Conservation (phyloP, 2,113 vertebrate genomes). For the Nesoenas mayeri region DNA sequence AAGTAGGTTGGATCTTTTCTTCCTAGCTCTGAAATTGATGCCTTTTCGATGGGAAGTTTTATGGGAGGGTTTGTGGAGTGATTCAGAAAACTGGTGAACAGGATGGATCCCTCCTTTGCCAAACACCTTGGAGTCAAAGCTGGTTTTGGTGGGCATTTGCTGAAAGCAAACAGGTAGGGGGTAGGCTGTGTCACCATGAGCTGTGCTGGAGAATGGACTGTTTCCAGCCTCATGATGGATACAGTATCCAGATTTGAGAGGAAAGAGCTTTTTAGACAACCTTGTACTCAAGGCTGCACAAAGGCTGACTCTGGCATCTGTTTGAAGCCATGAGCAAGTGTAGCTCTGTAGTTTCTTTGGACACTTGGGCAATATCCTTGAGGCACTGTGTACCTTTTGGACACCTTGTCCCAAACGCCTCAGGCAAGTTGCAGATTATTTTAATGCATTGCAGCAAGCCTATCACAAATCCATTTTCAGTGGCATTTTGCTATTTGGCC, state of each 20-base stretch:
- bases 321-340: neutral
- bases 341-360: neutral
- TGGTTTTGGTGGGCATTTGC: neutral
- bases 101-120: neutral
- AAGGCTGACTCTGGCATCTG: neutral
- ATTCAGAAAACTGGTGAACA: neutral
- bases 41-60: neutral
- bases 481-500: neutral
- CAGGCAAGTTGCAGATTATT: neutral
- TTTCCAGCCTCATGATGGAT: neutral
- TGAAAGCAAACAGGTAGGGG: neutral
- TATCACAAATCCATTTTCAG: neutral
- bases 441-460: neutral
- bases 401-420: neutral
- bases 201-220: neutral
- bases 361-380: neutral
- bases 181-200: accelerated
- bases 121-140: neutral
- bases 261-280: neutral
- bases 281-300: neutral
- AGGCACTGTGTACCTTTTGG: neutral
- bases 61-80: neutral
- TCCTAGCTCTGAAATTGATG: neutral
- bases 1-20: slow-evolving; percentile 74
- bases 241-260: neutral